Percentiles rank a stretch among this genome's conserved stretches.
Evolutionary conservation across 2,113 vertebrate genomes (phyloP).

Genomic region (Tetrax tetrax): DNA sequence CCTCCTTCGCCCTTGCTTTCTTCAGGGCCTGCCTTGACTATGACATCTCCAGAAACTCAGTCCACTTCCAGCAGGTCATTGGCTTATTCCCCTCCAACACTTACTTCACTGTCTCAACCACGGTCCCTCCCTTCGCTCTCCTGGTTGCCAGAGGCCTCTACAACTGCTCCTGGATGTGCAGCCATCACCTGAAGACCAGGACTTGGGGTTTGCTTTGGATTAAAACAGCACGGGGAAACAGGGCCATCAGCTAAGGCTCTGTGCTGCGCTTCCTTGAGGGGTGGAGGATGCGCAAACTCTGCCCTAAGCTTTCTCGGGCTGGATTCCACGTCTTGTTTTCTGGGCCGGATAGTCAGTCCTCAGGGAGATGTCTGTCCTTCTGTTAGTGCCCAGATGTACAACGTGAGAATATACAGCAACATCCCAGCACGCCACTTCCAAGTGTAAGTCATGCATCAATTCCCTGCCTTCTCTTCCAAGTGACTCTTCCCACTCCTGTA

Average conservation of each 20-base stretch:
- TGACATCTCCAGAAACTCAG: background rate
- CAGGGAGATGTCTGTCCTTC: background rate
- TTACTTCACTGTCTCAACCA: background rate
- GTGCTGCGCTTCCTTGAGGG: background rate
- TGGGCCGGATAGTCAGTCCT: background rate
- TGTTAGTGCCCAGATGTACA: background rate
- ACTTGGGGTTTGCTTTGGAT: background rate
- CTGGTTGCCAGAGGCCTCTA: background rate
- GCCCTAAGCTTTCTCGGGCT: background rate
- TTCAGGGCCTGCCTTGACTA: background rate
- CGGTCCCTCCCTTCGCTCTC: background rate
- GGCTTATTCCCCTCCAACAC: background rate
- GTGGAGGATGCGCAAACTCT: background rate
- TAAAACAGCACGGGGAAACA: accelerated
- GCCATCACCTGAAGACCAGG: background rate
- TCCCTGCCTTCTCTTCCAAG: background rate
- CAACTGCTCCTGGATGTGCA: background rate
- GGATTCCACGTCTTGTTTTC: background rate
- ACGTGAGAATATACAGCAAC: accelerated
- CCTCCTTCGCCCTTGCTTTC: background rate
- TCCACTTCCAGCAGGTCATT: background rate
- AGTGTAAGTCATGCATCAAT: background rate
- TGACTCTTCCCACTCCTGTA: too few relatives aligned
- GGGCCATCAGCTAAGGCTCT: background rate
- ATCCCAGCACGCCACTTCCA: background rate